phyloP scores from a whole-genome alignment of 1,140 invertebrate species.

The Camponotus pennsylvanicus region DNA sequence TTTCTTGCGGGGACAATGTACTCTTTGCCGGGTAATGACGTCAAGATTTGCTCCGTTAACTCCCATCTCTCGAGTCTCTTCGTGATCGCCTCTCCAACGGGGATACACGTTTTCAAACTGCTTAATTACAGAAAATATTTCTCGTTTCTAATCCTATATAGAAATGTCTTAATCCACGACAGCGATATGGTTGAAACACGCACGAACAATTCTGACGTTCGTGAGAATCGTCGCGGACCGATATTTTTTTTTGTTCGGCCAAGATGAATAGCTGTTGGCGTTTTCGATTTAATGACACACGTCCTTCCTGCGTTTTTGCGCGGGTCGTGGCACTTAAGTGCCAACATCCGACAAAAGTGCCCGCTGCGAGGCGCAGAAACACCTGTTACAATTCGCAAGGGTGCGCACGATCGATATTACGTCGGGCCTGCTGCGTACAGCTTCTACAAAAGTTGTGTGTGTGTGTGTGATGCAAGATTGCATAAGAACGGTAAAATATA shows the following conservation, averaged over 20 bases:
- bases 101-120: background rate
- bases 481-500: conserved; percentile 33
- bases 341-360: conserved; percentile 65
- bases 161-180: conserved; percentile 9
- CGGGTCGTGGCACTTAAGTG: conserved; percentile 60
- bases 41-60: conserved; percentile 41
- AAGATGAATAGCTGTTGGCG: conserved; percentile 34
- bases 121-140: conserved; percentile 7
- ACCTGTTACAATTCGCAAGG: conserved; percentile 66
- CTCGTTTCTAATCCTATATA: background rate
- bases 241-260: conserved; percentile 6
- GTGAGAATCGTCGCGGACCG: conserved; percentile 52
- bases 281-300: conserved; percentile 64
- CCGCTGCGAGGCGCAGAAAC: conserved; percentile 34
- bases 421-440: background rate
- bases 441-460: background rate
- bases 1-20: conserved; percentile 51
- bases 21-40: conserved; percentile 27
- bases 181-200: conserved; percentile 13
- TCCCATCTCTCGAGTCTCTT: conserved; percentile 18
- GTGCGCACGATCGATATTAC: conserved; percentile 35
- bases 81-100: background rate
- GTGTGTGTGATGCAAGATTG: background rate
- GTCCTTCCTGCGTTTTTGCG: conserved; percentile 72
- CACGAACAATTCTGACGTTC: background rate